Evolutionary conservation across 2,113 vertebrate species (phyloP).

Genomic region (Dolichallabes microphthalmus): DNA sequence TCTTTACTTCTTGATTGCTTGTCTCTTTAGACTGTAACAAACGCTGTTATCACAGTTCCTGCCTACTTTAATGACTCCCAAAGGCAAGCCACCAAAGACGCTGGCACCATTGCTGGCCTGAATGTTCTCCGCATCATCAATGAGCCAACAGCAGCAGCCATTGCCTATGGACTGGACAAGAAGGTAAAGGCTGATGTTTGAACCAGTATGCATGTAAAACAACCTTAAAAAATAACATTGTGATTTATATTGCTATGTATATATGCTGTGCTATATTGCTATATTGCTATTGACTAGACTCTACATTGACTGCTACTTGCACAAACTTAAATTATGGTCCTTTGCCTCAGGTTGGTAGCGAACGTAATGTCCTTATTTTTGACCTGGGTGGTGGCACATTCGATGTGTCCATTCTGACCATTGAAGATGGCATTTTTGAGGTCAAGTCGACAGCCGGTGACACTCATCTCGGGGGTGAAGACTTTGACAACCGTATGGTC

Average conservation of each 20-base stretch:
- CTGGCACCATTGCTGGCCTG: constrained; percentile 83
- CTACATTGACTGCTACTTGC: background rate
- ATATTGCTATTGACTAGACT: background rate
- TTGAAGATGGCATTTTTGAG: constrained; percentile 92
- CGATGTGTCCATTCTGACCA: constrained; percentile 88
- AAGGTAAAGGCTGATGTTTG: constrained; percentile 62
- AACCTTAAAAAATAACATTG: background rate
- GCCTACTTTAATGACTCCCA: constrained; percentile 92
- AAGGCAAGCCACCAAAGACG: constrained; percentile 88
- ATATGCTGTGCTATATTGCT: background rate
- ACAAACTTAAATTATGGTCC: background rate
- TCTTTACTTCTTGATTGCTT: background rate
- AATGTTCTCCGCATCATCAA: constrained; percentile 90
- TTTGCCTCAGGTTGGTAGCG: constrained; percentile 72
- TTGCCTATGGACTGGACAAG: constrained; percentile 88
- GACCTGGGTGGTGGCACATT: constrained; percentile 90
- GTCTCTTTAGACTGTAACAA: constrained; percentile 70
- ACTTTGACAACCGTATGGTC: constrained; percentile 90
- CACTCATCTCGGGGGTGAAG: constrained; percentile 88
- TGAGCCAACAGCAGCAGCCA: constrained; percentile 90
- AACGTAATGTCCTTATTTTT: constrained; percentile 88
- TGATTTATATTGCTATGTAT: background rate
- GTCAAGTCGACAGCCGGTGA: constrained; percentile 89
- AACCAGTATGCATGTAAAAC: background rate
- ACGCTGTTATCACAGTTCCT: constrained; percentile 87